Base-by-base conservation (phyloP, 2,797 vertebrate genomes). In the Malacoctenus gilli region DNA sequence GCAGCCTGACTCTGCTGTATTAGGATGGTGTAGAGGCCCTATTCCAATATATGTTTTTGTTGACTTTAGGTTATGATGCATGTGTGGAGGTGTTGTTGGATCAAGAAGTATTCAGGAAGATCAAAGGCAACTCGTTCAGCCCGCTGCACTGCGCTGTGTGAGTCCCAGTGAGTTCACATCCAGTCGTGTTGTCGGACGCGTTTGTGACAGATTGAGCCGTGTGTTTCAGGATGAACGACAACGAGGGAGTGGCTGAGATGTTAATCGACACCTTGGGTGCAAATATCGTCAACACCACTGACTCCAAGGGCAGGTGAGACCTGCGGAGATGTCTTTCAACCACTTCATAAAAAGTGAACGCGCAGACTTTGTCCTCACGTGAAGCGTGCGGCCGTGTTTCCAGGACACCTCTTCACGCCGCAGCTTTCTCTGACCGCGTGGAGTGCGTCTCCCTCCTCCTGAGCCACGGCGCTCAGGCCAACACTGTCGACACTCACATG, bases 71-170 rank as follows among this genome's bases (percentile, higher is more conserved):
- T 77, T 95, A 97, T 5, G 95, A 98, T 59, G 93, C 93, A 1
- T 99, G 96, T 89, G 95, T 98, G 79, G 95, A 98, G 84, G 88
- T 96, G 65, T 84, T 99, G 72, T 80, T 99, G 64, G 95, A 97
- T 78, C 93, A 96, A 69, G 95, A 97, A 56, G 81, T 89, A 74
- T 94, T 95, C 84, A 93, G 93, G 85, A 95, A 93, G 84, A 90
- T 89, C 59, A 94, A 94, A 85, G 95, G 97, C 79, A 98, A 97
- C 90, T 86, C 94, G 54, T 99, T 99, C 85, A 97, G 93, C 84
- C 95, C 96, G 0, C 92, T 99, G 78, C 97, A 98, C 92, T 99
- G 97, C 87, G 96, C 97, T 60, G 95, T 98, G 97, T 99, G 95
- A 96, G 97, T 77, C 80, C 25, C 25, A 1, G 25, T 9, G 9